Conservation (phyloP, 2,113 vertebrate genomes). For the Cynoglossus semilaevis region DNA sequence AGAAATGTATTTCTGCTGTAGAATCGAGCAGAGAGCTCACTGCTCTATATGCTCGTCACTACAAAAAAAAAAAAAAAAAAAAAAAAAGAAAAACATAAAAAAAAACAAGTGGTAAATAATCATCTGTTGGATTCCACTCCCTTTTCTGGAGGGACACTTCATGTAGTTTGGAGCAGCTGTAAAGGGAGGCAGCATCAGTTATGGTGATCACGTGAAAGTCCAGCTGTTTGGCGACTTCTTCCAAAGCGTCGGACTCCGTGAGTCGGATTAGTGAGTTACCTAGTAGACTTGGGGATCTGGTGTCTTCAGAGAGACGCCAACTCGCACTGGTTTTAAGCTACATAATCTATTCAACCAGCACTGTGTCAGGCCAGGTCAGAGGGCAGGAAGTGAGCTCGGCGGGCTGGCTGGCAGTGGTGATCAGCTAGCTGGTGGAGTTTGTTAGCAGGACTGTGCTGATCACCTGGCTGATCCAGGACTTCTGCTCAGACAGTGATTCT, state of each 20-base stretch:
- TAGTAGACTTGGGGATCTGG: conserved; percentile 11
- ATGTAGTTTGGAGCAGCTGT: too few relatives aligned
- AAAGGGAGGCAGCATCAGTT: too few relatives aligned
- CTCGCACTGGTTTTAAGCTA: conserved; percentile 45
- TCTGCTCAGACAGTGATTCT: conserved; percentile 23
- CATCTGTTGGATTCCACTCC: too few relatives aligned
- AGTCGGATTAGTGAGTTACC: conserved; percentile 14
- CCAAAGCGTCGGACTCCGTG: conserved; percentile 6
- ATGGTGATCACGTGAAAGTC: too few relatives aligned
- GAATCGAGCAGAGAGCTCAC: too few relatives aligned
- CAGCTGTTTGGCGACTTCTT: too few relatives aligned
- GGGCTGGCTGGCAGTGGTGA: conserved; percentile 9
- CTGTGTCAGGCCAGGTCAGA: conserved; percentile 28
- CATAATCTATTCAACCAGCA: conserved; percentile 30
- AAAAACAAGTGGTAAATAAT: too few relatives aligned
- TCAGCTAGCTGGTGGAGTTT: conserved; percentile 20
- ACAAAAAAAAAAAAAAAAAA: too few relatives aligned
- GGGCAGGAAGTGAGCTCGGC: conserved; percentile 32
- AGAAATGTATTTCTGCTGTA: too few relatives aligned
- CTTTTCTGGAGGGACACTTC: too few relatives aligned
- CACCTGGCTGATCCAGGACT: conserved; percentile 46
- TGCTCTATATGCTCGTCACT: too few relatives aligned
- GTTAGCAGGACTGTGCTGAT: conserved; percentile 34
- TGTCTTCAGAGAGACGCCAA: conserved; percentile 11
- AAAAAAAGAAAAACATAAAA: too few relatives aligned